Evolutionary conservation across 2,113 vertebrate species (phyloP), one percentile per base, ranked within the genome.

Genomic region (Coracopsis vasa): DNA sequence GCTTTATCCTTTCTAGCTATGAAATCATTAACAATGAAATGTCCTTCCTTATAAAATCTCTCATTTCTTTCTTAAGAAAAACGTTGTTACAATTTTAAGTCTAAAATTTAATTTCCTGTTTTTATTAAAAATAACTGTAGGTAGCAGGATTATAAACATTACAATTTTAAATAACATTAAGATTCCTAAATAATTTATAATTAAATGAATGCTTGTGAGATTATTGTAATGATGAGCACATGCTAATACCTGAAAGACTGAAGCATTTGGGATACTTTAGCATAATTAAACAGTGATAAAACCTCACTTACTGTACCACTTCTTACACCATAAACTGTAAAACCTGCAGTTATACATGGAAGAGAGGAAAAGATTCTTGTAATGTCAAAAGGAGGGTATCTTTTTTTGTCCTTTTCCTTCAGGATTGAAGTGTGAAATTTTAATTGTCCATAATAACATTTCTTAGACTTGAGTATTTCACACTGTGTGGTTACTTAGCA

Each of bases 21-120:
- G 97, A 98, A 98, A 98, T 98, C 97, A 98, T 98, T 98, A 98
- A 98, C 98, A 98, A 97, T 96, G 96, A 98, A 97, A 96, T 98
- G 98, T 98, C 98, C 96, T 98, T 97, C 94, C 94, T 97, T 97
- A 98, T 99, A 98, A 98, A 98, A 97, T 94, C 29, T 97, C 86
- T 97, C 97, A 98, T 99, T 98, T 98, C 80, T 98, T 98, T 97
- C 79, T 92, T 89, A 97, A 95, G 95, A 91, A 97, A 98, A 98
- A 98, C 96, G 92, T 98, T 97, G 96, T 97, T 98, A 98, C 92
- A 95, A 87, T 98, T 98, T 98, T 64, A 97, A 96, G 33, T 48
- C 28, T 19, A 86, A 96, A 98, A 98, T 91, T 94, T 97, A 95
- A 97, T 98, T 98, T 98, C 92, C 35, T 97, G 24, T 98, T 98